Evolutionary conservation across 92 coral and sea anemone genomes (phyloP).

Genomic region (Pocillopora meandrina): DNA sequence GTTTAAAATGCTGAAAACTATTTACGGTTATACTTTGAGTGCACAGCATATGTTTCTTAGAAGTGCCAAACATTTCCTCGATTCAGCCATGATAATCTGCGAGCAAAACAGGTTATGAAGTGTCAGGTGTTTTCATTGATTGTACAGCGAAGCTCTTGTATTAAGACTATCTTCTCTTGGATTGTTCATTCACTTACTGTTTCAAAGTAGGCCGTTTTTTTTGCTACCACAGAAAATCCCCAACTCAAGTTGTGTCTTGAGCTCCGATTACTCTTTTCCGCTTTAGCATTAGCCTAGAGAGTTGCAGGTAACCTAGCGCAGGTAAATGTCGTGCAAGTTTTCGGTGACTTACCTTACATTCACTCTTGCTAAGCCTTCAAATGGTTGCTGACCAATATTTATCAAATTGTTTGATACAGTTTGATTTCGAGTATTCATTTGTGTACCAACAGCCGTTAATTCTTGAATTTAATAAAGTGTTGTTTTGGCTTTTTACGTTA

Average conservation of each 20-base stretch:
- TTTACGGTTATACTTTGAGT: neutral
- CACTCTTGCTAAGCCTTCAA: neutral
- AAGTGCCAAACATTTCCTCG: constrained; percentile 1
- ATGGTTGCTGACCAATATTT: neutral
- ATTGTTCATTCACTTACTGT: neutral
- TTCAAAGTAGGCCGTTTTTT: neutral
- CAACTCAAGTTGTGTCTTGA: neutral
- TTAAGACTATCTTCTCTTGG: neutral
- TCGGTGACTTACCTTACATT: neutral
- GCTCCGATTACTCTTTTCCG: no score
- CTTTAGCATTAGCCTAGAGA: no score
- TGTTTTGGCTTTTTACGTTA: no score
- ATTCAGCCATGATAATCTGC: neutral
- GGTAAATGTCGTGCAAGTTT: neutral
- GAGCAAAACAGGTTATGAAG: neutral
- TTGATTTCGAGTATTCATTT: neutral
- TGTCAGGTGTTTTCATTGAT: constrained; percentile 41
- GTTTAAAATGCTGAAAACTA: neutral
- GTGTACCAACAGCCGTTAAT: neutral
- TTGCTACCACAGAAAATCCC: neutral
- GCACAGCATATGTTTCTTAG: neutral
- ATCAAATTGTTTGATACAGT: neutral
- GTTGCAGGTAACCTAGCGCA: neutral
- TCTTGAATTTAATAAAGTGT: no score
- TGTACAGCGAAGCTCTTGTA: constrained; percentile 11